phyloP scores from a whole-genome alignment of 2,113 vertebrate genomes.

The Microcebus lehilahytsara region DNA sequence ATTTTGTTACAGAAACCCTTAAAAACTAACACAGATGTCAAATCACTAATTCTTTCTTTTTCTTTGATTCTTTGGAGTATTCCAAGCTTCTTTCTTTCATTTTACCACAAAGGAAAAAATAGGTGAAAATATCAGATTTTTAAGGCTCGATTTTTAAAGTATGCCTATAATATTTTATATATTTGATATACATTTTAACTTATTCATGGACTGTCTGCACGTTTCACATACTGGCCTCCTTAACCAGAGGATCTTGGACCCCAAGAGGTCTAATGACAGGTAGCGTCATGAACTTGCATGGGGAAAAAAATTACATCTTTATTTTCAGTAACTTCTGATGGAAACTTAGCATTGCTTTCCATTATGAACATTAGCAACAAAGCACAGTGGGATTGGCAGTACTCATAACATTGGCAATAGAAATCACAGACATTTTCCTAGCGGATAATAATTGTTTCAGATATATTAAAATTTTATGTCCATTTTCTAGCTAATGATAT shows the following conservation, averaged over 20 bases:
- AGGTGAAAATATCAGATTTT: neutral
- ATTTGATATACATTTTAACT: neutral
- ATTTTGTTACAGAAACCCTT: neutral
- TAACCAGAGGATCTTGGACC: neutral
- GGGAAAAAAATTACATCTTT: neutral
- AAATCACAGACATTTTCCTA: neutral
- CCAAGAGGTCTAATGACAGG: neutral
- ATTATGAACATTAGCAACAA: neutral
- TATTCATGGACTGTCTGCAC: neutral
- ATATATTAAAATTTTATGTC: neutral
- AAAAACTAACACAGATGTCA: neutral
- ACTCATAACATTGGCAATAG: neutral
- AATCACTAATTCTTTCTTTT: neutral
- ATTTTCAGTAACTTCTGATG: neutral
- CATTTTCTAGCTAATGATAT: neutral
- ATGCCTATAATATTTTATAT: neutral
- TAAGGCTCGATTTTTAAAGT: neutral
- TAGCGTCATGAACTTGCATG: neutral
- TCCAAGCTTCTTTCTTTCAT: neutral
- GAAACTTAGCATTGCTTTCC: neutral
- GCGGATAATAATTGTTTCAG: neutral
- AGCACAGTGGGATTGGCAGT: neutral
- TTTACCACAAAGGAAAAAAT: neutral
- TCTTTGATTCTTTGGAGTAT: neutral
- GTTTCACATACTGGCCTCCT: neutral